Base-by-base conservation (phyloP, 2,888 invertebrate species). In the Acrobasis repandana region DNA sequence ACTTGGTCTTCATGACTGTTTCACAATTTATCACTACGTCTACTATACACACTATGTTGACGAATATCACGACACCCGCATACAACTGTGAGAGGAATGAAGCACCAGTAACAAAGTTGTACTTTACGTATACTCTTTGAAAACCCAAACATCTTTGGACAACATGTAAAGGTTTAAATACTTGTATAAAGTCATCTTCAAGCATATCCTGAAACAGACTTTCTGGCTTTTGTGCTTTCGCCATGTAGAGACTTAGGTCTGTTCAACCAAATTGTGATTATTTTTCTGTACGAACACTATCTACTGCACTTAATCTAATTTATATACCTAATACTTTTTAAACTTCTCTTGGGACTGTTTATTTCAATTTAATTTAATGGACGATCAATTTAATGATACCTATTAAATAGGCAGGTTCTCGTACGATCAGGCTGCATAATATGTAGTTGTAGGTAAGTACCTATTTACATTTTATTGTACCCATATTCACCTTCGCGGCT, bases 161-260 rank as follows among this genome's bases (percentile, higher is more conserved):
- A 2, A 67, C 61, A 61, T 85, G 82, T 34, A 79, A 68, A 0
- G 79, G 77, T 66, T 67, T 70, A 58, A 86, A 88, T 46, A 81
- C 70, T 60, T 68, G 64, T 9, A 82, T 65, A 38, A 88, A 86
- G 36, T 85, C 80, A 6, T 85, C 79, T 34, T 83, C 81, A 49
- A 88, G 67, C 18, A 85, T 74, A 63, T 87, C 85, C 20, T 34
- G 34, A 38, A 48, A 58, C 1, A 50, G 20, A 34, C 51, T 58
- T 28, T 58, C 49, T 9, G 49, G 10, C 1, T 16, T 50, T 20
- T 8, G 20, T 16, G 36, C 8, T 36, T n/a, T 20, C 20, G 33
- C 10, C 33, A 47, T 57, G 43, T 14, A 43, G 5, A 43, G 43
- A n/a, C 4, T 11, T 43, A 6, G 43, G 14, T 43, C 43, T 43